Evolutionary conservation across 2,113 vertebrate genomes (phyloP), one percentile per base, ranked within the genome.

Genomic region (Benitochromis conjunctus): DNA sequence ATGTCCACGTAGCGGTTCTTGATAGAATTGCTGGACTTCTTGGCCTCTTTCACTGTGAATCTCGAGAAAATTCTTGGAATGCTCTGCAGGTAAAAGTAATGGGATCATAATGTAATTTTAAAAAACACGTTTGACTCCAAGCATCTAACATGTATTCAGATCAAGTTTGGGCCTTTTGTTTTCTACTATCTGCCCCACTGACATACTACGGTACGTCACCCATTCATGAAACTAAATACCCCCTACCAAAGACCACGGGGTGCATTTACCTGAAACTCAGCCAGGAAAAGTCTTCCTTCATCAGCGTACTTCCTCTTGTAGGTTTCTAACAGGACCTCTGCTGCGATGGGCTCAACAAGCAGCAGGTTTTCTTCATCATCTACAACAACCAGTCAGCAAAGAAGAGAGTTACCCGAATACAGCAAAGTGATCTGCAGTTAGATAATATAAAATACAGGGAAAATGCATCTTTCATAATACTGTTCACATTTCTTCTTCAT

Each of bases 1-100:
- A 99, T 99, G 94, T 99, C 99, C 19, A 99, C 96, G 3, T 99
- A 99, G 43, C 99, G 98, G 87, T 99, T 99, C 96, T 99, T 99
- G 80, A 94, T 89, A 90, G 95, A 94, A 69, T 99, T 99, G 84
- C 87, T 96, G n/a, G 86, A 0, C 83, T 97, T 98, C 69, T 97
- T 97, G 62, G 99, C 99, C 64, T 99, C 98, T 94, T 97, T 99
- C 93, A 98, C 96, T 0, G 95, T 6, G 94, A 96, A 97, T 89
- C 97, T 96, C 24, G 95, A 97, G 93, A 98, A 99, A 83, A 99
- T 97, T 38, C 98, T 97, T 9, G 99, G 99, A 87, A 99, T 97
- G 89, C 98, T 99, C 99, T 99, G 93, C 29, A 95, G 89, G 53
- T 0, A 84, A n/a, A 78, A 31, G 64, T 4, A 91, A 16, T 26